Conservation (phyloP, 2,113 vertebrate genomes). For the Circaetus cinerascens region DNA sequence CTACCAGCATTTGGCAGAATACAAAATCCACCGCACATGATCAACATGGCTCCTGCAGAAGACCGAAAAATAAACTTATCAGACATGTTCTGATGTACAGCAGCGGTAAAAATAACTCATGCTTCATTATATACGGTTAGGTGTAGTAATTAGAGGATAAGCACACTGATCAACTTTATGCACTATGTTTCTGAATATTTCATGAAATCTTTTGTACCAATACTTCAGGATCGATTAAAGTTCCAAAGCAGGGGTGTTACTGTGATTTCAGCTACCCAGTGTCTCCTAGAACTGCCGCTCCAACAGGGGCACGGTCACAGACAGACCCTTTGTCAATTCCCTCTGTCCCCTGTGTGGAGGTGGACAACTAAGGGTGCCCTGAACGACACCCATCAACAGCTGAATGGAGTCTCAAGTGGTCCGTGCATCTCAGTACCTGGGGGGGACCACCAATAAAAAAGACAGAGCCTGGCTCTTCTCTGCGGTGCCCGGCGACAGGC, state of each 20-base stretch:
- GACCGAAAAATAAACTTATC: background rate
- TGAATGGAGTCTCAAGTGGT: background rate
- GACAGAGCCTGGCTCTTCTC: no score
- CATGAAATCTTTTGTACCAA: background rate
- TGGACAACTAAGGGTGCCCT: background rate
- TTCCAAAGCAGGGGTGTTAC: background rate
- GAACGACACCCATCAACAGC: rapidly evolving
- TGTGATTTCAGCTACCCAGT: background rate
- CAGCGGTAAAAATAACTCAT: background rate
- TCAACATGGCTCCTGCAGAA: background rate
- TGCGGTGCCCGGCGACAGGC: background rate
- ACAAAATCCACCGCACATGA: background rate
- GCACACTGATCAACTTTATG: background rate
- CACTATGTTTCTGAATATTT: background rate
- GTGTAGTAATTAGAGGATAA: background rate
- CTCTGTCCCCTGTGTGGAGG: background rate
- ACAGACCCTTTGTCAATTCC: background rate
- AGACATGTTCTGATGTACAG: background rate
- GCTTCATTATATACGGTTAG: background rate
- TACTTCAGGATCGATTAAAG: background rate
- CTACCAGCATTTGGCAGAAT: background rate
- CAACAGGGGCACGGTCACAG: rapidly evolving
- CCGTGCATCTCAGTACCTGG: background rate
- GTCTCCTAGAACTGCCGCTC: background rate
- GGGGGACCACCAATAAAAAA: no score